Base-by-base conservation (phyloP, 2,113 vertebrate species). In the Vidua macroura region DNA sequence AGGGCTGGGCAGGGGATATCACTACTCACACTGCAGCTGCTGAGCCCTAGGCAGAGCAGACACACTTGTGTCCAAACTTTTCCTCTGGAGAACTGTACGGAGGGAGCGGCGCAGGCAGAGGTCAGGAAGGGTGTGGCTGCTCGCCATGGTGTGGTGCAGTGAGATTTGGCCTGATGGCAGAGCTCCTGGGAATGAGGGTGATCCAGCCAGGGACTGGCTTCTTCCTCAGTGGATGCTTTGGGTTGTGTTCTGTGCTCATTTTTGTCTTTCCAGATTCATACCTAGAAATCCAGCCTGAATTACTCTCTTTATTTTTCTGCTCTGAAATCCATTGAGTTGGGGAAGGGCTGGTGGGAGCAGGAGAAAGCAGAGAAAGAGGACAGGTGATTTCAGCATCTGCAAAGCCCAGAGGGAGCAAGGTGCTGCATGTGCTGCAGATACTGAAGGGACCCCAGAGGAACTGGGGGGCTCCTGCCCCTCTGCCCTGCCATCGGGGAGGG, bases 111-210 rank as follows among this genome's bases (percentile, higher is more conserved):
- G 1, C 5, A 1, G 60, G 30, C 49, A 75, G 49, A 69, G 39
- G 25, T 69, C n/a, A 8, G 43, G 44, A 39, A 23, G 15, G 17
- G 22, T 64, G 66, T 1, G 1, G 19, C 39, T 9, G 7, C n/a
- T 52, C 44, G 59, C 62, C 0, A 0, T 6, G 4, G 2, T 16
- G 30, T 0, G 0, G 22, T 22, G 56, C 2, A 1, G 28, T 30
- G 67, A 83, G 49, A 30, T 51, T 51, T 58, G 49, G 22, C 11
- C 6, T 16, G 30, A 12, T 16, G 66, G 33, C 43, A 18, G 37
- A 52, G 28, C 37, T 63, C n/a, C 64, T 67, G 41, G 14, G 43
- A 15, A 16, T 16, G 43, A 16, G 43, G 43, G 37, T 21, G 18
- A 73, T 67, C 48, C 18, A 62, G 53, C 28, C 49, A 41, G 10